These are phyloP conservation scores for Synanthedon andrenaeformis DNA, from an alignment of 2,888 invertebrate species.

Conservation along the genomic window DNA sequence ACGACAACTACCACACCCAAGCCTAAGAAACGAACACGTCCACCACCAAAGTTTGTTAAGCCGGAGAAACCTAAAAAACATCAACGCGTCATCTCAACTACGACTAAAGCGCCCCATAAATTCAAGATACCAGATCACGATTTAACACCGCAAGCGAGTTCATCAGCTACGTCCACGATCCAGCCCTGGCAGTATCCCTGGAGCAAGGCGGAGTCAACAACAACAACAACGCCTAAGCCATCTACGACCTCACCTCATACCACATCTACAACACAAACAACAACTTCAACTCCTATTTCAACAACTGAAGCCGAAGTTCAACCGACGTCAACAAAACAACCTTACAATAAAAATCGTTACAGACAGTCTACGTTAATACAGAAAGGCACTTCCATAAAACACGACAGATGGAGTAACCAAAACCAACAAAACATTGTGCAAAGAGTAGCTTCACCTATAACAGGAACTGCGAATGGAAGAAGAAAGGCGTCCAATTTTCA, in stretches of 20 bases:
- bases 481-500: conserved; percentile 59
- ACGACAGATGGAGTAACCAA: conserved; percentile 46
- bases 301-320: conserved; percentile 11
- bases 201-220: conserved; percentile 14
- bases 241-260: conserved; percentile 15
- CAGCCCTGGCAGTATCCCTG: conserved; percentile 21
- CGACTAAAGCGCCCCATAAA: conserved; percentile 13
- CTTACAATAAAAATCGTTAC: conserved; percentile 46
- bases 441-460: conserved; percentile 5
- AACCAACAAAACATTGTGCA: neutral
- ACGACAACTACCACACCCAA: conserved; percentile 27
- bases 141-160: conserved; percentile 45
- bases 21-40: conserved; percentile 47
- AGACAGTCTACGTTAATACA: conserved; percentile 51
- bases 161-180: conserved; percentile 29
- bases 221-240: conserved; percentile 17
- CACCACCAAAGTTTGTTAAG: conserved; percentile 45
- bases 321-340: conserved; percentile 14
- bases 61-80: conserved; percentile 48
- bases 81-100: conserved; percentile 40
- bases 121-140: conserved; percentile 36
- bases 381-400: conserved; percentile 61
- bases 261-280: conserved; percentile 12
- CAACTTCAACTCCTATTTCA: conserved; percentile 8
- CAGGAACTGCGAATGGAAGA: conserved; percentile 24